A percentile compares a stretch with the other conserved stretches of the same genome.
phyloP scores from a whole-genome alignment of 2,113 vertebrate genomes.

The Lophura nycthemera region DNA sequence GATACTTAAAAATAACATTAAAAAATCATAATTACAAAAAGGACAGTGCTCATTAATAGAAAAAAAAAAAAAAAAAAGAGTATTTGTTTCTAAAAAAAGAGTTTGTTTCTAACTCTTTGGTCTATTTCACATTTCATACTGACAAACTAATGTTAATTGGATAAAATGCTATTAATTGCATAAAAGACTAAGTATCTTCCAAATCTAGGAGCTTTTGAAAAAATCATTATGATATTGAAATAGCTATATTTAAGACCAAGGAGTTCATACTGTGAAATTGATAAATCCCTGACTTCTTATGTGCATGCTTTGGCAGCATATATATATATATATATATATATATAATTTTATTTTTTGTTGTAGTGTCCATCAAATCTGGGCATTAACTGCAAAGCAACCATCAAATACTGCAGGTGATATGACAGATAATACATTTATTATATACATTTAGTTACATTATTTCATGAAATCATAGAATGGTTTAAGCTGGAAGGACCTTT shows the following conservation, averaged over 20 bases:
- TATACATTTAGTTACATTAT: neutral
- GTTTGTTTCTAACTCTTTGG: neutral
- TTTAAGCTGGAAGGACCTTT: no score
- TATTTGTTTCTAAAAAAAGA: no score
- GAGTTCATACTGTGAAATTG: neutral
- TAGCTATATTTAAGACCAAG: neutral
- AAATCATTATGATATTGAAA: neutral
- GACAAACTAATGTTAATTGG: constrained; percentile 2
- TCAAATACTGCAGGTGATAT: neutral
- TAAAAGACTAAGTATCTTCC: neutral
- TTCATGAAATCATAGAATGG: neutral
- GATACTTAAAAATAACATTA: neutral
- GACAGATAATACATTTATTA: neutral
- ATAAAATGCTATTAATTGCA: neutral
- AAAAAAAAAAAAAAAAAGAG: neutral
- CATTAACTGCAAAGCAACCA: neutral
- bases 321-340: neutral
- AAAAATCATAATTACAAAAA: neutral
- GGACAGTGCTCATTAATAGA: neutral
- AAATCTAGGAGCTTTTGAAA: neutral
- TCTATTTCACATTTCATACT: neutral
- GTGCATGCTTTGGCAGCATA: neutral
- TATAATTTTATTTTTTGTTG: neutral
- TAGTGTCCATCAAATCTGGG: neutral
- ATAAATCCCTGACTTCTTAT: neutral